These are phyloP conservation scores for Heliangelus exortis DNA, from an alignment of 2,797 vertebrate genomes.

Conservation along the genomic window DNA sequence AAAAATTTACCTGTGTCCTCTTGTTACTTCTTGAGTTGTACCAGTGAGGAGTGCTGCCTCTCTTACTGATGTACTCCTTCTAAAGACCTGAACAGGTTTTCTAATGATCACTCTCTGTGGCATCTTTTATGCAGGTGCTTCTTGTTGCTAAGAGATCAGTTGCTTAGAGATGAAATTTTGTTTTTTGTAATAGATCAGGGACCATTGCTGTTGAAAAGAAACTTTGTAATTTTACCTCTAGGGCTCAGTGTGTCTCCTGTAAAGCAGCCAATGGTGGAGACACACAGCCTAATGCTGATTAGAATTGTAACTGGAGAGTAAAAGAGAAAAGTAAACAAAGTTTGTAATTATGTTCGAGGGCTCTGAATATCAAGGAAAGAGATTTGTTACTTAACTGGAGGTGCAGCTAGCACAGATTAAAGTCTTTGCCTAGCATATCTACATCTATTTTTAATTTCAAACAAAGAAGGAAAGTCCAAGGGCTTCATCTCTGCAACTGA, in stretches of 20 bases:
- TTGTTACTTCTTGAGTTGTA: conserved; percentile 60
- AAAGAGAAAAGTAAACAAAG: background rate
- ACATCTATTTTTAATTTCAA: background rate
- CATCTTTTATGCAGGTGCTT: conserved; percentile 87
- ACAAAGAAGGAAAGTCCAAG: background rate
- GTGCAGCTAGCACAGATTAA: background rate
- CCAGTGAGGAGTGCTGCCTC: conserved; percentile 56
- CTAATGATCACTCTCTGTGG: conserved; percentile 80
- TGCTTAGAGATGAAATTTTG: conserved; percentile 90
- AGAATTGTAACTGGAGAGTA: background rate
- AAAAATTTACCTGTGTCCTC: conserved; percentile 76
- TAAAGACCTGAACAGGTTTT: conserved; percentile 70
- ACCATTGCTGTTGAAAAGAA: conserved; percentile 73
- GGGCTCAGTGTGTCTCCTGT: background rate
- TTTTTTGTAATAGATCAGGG: conserved; percentile 78
- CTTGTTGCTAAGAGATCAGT: conserved; percentile 88
- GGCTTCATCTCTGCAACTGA: background rate
- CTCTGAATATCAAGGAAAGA: background rate
- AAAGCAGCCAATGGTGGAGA: background rate
- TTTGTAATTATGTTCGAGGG: background rate
- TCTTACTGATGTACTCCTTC: conserved; percentile 66
- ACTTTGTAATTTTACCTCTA: conserved; percentile 73
- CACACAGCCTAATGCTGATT: background rate
- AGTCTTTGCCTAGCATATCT: background rate
- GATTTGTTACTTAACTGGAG: background rate